Evolutionary conservation across 2,888 invertebrate species (phyloP).

Genomic region (Trichogramma evanescens): DNA sequence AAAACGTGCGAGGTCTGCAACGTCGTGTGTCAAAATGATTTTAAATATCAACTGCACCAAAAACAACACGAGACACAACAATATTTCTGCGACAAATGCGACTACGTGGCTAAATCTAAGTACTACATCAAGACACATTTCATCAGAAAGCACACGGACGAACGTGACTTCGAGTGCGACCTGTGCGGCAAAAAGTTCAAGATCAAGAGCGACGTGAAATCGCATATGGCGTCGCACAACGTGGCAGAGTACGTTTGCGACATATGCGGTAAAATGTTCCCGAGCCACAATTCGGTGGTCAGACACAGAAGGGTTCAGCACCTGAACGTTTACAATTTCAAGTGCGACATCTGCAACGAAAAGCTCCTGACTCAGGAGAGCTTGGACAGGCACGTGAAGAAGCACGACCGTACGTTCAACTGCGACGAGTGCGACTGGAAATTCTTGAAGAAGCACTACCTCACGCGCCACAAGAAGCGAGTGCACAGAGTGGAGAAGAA

Average conservation of each 20-base stretch:
- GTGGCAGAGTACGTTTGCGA: conserved; percentile 36
- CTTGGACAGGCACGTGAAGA: conserved; percentile 31
- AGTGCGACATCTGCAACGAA: conserved; percentile 34
- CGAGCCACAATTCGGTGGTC: conserved; percentile 33
- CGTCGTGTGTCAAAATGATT: conserved; percentile 3
- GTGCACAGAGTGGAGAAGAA: conserved; percentile 27
- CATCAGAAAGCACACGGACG: conserved; percentile 31
- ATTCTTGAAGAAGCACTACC: conserved; percentile 18
- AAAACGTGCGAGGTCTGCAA: not conserved
- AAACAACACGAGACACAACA: conserved; percentile 27
- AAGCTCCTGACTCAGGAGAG: conserved; percentile 33
- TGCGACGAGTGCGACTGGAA: conserved; percentile 30
- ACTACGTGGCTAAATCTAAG: conserved; percentile 32
- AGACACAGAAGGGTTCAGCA: conserved; percentile 36
- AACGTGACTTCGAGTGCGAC: conserved; percentile 34
- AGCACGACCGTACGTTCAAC: conserved; percentile 31
- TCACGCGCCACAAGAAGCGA: conserved; percentile 20
- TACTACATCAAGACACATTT: conserved; percentile 33
- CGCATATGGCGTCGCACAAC: conserved; percentile 34
- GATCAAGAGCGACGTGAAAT: conserved; percentile 37
- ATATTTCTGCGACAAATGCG: conserved; percentile 34
- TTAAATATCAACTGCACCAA: conserved; percentile 7
- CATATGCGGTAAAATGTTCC: conserved; percentile 37
- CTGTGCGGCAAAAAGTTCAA: conserved; percentile 35
- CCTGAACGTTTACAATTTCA: conserved; percentile 34